Base-by-base conservation (phyloP, 2,797 vertebrate genomes). In the Coreius guichenoti region DNA sequence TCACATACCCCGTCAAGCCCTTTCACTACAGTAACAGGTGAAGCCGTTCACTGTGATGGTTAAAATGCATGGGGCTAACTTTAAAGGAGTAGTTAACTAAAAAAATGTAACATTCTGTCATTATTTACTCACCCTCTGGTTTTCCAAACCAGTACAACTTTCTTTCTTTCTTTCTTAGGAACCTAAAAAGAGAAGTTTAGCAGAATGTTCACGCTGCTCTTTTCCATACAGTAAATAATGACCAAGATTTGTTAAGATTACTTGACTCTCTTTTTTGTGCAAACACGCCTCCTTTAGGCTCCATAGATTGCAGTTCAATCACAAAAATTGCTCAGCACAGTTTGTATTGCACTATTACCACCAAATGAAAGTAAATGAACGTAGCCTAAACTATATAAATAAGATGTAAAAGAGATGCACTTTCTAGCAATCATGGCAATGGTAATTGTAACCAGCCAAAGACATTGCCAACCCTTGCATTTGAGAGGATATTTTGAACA, bases 21-120 rank as follows among this genome's bases (percentile, higher is more conserved):
- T 47, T 61, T 13, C 29, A 68, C 67, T 29, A 33, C 81, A 80
- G 31, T 23, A 75, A 70, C 65, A 87, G 86, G 86, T 87, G 83
- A 87, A 78, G 45, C 16, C 6, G 3, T 29, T 61, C 17, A 65
- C n/a, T 79, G 6, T 29, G 74, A 58, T 58, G 51, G 21, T 76
- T 36, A 9, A 58, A 33, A 21, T 76, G 74, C 74, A 76, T 76
- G 74, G 31, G 74, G 33, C 51, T 58, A 70, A 31, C 45, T 5
- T 58, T 14, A 43, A 79, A 45, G 23, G 36, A 8, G 58, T 31
- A n/a, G 4, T 33, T 49, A 80, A n/a, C 21, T 3, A n/a, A 13
- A 9, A 13, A 65, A 68, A 9, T 51, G n/a, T 17, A 39, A 61
- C 26, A 47, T 47, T 56, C 49, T 58, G 8, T 74, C 26, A 49